phyloP scores from a whole-genome alignment of 2,113 vertebrate genomes.

The Carettochelys insculpta region DNA sequence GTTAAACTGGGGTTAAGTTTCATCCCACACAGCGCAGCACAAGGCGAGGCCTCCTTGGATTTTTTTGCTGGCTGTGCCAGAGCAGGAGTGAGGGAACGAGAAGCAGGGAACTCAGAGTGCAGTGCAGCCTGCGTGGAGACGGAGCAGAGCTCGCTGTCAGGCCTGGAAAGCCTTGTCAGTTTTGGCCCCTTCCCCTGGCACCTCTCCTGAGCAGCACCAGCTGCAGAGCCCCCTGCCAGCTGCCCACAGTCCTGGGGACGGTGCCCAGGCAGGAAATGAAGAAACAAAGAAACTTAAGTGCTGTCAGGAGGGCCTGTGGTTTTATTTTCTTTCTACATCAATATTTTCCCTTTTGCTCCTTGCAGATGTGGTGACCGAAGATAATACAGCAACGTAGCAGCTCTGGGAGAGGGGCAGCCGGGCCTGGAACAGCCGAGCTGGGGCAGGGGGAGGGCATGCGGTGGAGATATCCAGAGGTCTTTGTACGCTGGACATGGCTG shows the following conservation, averaged over 20 bases:
- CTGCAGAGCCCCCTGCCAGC: background rate
- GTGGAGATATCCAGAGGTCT: background rate
- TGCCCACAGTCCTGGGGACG: background rate
- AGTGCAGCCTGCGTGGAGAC: rapidly evolving
- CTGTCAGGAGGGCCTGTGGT: background rate
- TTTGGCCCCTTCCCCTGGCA: background rate
- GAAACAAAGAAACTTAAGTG: background rate
- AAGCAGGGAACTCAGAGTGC: background rate
- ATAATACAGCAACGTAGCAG: constrained; percentile 13
- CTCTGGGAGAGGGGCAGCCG: background rate
- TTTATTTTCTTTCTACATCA: background rate
- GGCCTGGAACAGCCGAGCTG: background rate
- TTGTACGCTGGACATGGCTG: rapidly evolving
- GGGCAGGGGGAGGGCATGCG: background rate
- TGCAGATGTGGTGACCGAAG: background rate
- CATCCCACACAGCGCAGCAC: background rate
- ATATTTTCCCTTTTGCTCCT: background rate
- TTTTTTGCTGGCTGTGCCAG: background rate
- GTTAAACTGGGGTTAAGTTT: background rate
- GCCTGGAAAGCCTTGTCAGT: background rate
- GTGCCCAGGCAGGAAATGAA: background rate
- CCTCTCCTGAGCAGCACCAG: background rate
- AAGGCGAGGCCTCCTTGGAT: background rate
- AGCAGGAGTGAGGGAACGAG: background rate
- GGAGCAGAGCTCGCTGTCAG: background rate